Base-by-base conservation (phyloP, 92 coral and sea anemone genomes). In the Parazoanthus swiftii region DNA sequence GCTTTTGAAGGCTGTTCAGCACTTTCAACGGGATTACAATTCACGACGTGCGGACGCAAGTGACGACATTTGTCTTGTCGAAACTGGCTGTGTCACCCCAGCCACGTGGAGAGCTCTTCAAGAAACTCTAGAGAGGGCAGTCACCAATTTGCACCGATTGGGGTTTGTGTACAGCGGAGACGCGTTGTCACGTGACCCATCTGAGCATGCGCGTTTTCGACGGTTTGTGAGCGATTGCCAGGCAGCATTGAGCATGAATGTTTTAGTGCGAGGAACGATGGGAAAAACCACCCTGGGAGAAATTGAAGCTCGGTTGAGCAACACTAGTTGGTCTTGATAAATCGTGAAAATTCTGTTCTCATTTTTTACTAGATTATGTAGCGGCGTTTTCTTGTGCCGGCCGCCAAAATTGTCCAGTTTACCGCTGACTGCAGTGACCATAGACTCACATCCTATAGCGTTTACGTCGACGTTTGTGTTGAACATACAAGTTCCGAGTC, bases 1-100 rank as follows among this genome's bases (percentile, higher is more conserved):
- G 33, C 37, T 94, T 71, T 86, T 90, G 65, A 76, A 88, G 29
- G 91, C 98, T 5, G 93, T 94, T 50, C 89, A 86, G 67, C 90
- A 81, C 71, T 94, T 94, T 86, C 98, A 94, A 77, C 77, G 58
- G 1, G 95, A 94, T 29, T 86, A 91, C 88, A 94, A 94, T 86
- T 51, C 87, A 67, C 84, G 81, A 11, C 73, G 67, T 43, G 26
- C 39, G 43, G 18, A 25, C 20, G 33, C 82, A 50, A 56, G 38
- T 29, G 56, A 75, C 14, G 44, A 44, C 4, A 78, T 18, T 4
- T 65, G 66, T 56, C 88, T 94, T 25, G 94, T 91, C 7, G 87
- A 89, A 46, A 82, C 77, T 75, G 98, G 98, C 29, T 83, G 89
- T 74, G 85, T 94, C 10, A 90, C 90, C 70, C 92, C 90, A 9